A percentile compares a stretch with the other conserved stretches of the same genome.
phyloP scores from a whole-genome alignment of 2,113 vertebrate species.

The Argyrosomus japonicus region DNA sequence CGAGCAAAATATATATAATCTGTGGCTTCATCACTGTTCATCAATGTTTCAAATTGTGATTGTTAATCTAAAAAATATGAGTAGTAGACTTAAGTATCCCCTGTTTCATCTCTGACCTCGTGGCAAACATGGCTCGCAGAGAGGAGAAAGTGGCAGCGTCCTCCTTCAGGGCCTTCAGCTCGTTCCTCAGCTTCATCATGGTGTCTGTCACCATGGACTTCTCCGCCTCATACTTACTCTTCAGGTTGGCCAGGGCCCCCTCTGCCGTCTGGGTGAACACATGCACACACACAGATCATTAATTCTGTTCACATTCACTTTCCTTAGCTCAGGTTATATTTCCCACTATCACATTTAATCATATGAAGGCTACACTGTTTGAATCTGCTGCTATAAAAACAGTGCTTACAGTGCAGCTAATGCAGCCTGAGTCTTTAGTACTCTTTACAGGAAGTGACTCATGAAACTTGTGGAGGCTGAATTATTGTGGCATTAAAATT shows the following conservation, averaged over 20 bases:
- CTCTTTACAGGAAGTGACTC: background rate
- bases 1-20: background rate
- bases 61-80: background rate
- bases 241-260: constrained; percentile 94
- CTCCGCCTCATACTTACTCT: constrained; percentile 97
- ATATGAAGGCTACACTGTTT: background rate
- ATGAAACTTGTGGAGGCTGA: background rate
- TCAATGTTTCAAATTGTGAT: background rate
- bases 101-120: constrained; percentile 85
- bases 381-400: background rate
- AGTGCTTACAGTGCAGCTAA: background rate
- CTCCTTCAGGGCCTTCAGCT: constrained; percentile 96
- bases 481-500: background rate
- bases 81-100: background rate
- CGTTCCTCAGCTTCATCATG: constrained; percentile 97
- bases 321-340: background rate
- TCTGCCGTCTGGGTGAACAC: constrained; percentile 90
- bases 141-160: constrained; percentile 99
- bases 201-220: constrained; percentile 97
- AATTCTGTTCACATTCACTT: background rate
- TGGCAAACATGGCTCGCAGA: constrained; percentile 96
- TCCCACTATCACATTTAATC: background rate
- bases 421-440: background rate
- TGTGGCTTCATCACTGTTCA: background rate
- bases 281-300: background rate